Conservation (phyloP, 2,888 invertebrate species). For the Apodemia duryi region DNA sequence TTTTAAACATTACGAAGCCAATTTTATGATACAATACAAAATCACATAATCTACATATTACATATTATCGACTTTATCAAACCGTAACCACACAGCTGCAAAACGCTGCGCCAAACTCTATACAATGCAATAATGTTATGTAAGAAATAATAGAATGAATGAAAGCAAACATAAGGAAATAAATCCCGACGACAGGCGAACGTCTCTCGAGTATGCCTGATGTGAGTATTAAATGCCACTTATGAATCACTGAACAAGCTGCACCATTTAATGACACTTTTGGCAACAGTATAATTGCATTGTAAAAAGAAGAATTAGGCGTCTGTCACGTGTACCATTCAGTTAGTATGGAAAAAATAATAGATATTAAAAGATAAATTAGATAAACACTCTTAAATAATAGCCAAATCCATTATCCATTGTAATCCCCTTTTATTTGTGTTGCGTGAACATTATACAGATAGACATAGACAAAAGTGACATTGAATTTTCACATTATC, state of each 20-base stretch:
- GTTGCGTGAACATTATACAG: too few relatives aligned
- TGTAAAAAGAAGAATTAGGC: too few relatives aligned
- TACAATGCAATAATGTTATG: slow-evolving; percentile 37
- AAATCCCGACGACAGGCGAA: not conserved
- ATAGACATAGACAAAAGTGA: too few relatives aligned
- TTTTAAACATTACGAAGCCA: not conserved
- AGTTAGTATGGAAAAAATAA: too few relatives aligned
- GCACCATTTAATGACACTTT: too few relatives aligned
- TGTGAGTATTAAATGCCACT: slow-evolving; percentile 1
- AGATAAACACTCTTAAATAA: too few relatives aligned
- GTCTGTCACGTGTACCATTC: too few relatives aligned
- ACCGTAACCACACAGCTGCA: slow-evolving; percentile 11
- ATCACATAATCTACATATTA: not conserved
- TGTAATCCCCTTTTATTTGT: too few relatives aligned
- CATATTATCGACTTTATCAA: not conserved
- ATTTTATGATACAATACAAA: not conserved
- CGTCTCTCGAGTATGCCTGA: not conserved
- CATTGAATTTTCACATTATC: too few relatives aligned
- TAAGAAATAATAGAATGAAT: slow-evolving; percentile 39
- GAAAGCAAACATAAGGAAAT: slow-evolving; percentile 34
- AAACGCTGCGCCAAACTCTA: not conserved
- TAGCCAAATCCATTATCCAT: too few relatives aligned
- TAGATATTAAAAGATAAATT: too few relatives aligned
- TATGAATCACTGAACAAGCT: not conserved
- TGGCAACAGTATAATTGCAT: too few relatives aligned